A percentile compares a stretch with the other conserved stretches of the same genome.
Evolutionary conservation across 2,888 invertebrate genomes (phyloP).

Genomic region (Drosophila rellima): DNA sequence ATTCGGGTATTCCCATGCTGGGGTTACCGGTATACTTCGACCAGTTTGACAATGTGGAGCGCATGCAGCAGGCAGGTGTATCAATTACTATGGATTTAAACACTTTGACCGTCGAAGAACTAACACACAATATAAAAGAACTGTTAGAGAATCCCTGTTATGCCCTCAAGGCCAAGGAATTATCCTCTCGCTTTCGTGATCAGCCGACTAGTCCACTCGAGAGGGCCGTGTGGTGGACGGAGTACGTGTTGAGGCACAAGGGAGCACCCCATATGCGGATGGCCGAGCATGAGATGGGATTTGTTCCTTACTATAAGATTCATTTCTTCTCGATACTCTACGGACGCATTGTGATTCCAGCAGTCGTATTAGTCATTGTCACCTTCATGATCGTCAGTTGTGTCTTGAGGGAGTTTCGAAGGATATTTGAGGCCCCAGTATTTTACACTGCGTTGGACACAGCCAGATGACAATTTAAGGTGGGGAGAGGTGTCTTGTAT

Average conservation of each 20-base stretch:
- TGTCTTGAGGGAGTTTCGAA: not conserved
- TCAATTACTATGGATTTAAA: constrained; percentile 68
- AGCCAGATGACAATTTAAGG: not conserved
- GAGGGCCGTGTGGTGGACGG: constrained; percentile 78
- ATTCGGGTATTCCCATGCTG: constrained; percentile 85
- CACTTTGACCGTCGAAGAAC: constrained; percentile 37
- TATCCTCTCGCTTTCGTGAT: constrained; percentile 57
- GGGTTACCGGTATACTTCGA: constrained; percentile 86
- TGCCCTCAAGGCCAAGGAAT: constrained; percentile 32
- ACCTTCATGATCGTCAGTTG: not conserved
- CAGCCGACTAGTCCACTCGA: constrained; percentile 63
- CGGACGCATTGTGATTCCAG: constrained; percentile 29
- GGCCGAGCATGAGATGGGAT: constrained; percentile 56
- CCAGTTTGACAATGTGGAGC: constrained; percentile 85
- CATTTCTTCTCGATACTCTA: constrained; percentile 51
- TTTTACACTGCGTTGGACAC: not conserved
- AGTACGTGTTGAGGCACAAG: constrained; percentile 73
- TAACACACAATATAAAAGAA: constrained; percentile 44
- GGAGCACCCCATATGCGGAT: constrained; percentile 69
- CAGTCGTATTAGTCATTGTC: constrained; percentile 24
- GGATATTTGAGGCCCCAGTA: not conserved
- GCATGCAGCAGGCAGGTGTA: constrained; percentile 61
- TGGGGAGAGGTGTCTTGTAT: not conserved
- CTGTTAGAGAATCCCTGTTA: constrained; percentile 50
- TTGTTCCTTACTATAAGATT: constrained; percentile 63